Evolutionary conservation across 2,888 invertebrate genomes (phyloP).

Genomic region (Leptopilina drosophilae): DNA sequence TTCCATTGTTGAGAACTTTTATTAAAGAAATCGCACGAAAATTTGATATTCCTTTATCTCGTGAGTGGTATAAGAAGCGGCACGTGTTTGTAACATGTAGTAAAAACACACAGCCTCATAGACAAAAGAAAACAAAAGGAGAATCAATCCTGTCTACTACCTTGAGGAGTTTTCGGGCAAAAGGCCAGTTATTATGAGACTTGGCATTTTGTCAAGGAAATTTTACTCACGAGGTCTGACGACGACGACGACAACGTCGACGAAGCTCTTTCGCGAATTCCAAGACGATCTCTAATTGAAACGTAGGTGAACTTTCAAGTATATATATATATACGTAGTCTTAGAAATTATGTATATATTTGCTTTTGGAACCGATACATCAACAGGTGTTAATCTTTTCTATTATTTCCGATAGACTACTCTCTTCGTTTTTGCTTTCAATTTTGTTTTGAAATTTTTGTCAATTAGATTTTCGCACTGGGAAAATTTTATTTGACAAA

Average conservation of each 20-base stretch:
- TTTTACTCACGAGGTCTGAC: slow-evolving; percentile 34
- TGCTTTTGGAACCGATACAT: slow-evolving; percentile 12
- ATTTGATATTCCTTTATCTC: slow-evolving; percentile 19
- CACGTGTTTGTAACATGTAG: slow-evolving; percentile 28
- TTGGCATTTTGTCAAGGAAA: slow-evolving; percentile 37
- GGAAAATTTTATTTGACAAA: too few species aligned
- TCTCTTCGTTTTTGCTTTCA: too few species aligned
- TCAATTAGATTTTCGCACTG: too few species aligned
- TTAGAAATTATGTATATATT: neutral
- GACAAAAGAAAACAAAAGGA: slow-evolving; percentile 35
- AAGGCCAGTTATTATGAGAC: slow-evolving; percentile 32
- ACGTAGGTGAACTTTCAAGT: neutral
- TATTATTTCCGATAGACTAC: neutral
- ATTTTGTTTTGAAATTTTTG: too few species aligned
- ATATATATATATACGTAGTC: neutral
- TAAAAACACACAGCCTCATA: neutral
- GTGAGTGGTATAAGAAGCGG: neutral
- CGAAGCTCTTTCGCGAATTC: neutral
- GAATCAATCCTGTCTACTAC: slow-evolving; percentile 30
- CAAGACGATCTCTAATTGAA: slow-evolving; percentile 28
- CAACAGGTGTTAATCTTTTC: slow-evolving; percentile 17
- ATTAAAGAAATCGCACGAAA: slow-evolving; percentile 5
- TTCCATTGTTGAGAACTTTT: neutral
- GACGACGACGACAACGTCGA: neutral
- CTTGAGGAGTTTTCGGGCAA: slow-evolving; percentile 28